Percentiles rank a stretch among this genome's conserved stretches.
phyloP scores from a whole-genome alignment of 2,888 invertebrate genomes.

The Nemapogon koenigi region DNA sequence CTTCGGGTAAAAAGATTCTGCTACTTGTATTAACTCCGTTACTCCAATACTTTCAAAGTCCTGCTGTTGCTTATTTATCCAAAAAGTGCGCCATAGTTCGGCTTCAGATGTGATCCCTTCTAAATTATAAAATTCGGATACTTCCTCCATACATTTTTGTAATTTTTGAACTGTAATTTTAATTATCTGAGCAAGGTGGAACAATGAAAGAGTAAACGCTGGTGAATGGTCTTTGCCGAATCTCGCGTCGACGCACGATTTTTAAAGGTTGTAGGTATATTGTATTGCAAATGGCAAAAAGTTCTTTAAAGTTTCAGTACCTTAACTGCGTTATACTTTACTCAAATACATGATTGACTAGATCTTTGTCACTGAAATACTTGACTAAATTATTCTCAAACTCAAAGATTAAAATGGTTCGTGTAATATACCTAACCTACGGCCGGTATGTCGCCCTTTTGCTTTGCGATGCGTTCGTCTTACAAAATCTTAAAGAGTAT shows the following conservation, averaged over 20 bases:
- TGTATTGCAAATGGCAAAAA: background rate
- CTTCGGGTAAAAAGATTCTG: constrained; percentile 11
- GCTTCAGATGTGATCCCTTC: constrained; percentile 6
- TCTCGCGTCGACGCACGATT: constrained; percentile 7
- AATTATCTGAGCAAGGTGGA: constrained; percentile 10
- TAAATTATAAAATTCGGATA: constrained; percentile 10
- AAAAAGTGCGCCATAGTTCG: constrained; percentile 11
- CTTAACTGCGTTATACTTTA: too few species aligned
- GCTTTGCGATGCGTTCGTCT: too few species aligned
- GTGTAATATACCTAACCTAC: too few species aligned
- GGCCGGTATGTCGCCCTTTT: too few species aligned
- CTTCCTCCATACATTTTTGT: constrained; percentile 11
- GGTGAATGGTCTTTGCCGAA: constrained; percentile 6
- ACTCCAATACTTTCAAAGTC: constrained; percentile 10
- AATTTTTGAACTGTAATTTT: constrained; percentile 9
- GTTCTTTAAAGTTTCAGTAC: too few species aligned
- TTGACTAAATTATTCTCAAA: too few species aligned
- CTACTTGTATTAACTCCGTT: constrained; percentile 10
- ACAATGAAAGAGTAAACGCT: constrained; percentile 9
- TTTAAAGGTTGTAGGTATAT: background rate
- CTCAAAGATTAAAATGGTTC: too few species aligned
- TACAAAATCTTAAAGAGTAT: too few species aligned
- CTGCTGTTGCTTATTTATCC: constrained; percentile 9
- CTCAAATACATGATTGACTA: too few species aligned
- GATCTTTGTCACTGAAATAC: too few species aligned